Evolutionary conservation across 2,888 invertebrate genomes (phyloP).

Genomic region (Dynastes hyllus): DNA sequence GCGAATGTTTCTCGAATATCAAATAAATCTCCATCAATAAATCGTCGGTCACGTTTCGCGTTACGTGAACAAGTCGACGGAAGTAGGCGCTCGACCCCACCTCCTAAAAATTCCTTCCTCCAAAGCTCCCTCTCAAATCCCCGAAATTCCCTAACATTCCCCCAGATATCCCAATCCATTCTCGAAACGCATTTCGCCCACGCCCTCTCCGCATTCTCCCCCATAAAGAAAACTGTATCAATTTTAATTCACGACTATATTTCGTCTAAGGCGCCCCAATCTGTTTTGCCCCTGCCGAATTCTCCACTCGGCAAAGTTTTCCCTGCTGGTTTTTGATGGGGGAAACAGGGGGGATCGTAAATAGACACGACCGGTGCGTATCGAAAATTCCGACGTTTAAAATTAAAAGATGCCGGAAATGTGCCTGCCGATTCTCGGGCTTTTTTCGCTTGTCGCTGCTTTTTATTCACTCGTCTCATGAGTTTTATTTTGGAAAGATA

Average conservation of each 20-base stretch:
- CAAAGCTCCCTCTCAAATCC: background rate
- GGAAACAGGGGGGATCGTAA: background rate
- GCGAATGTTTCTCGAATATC: constrained; percentile 45
- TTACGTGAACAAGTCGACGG: constrained; percentile 37
- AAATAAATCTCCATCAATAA: constrained; percentile 43
- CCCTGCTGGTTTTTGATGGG: background rate
- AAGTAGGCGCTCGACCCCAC: background rate
- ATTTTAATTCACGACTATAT: constrained; percentile 36
- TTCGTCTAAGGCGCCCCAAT: constrained; percentile 15
- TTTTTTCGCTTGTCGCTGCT: background rate
- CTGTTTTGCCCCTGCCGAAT: background rate
- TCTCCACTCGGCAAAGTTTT: background rate
- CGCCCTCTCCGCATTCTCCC: background rate
- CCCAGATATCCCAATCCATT: background rate
- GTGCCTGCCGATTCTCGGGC: background rate
- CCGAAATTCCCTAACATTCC: background rate
- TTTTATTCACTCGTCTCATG: background rate
- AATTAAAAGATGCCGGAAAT: constrained; percentile 28
- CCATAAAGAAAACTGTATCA: constrained; percentile 25
- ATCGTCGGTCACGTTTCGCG: constrained; percentile 37
- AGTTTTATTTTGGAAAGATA: constrained; percentile 13
- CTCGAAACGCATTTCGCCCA: background rate
- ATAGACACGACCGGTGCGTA: constrained; percentile 3
- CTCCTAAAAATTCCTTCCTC: background rate
- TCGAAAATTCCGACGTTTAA: constrained; percentile 37